Evolutionary conservation across 2,888 invertebrate genomes (phyloP), one percentile per base, ranked within the genome.

Genomic region (Spilosoma lubricipeda): DNA sequence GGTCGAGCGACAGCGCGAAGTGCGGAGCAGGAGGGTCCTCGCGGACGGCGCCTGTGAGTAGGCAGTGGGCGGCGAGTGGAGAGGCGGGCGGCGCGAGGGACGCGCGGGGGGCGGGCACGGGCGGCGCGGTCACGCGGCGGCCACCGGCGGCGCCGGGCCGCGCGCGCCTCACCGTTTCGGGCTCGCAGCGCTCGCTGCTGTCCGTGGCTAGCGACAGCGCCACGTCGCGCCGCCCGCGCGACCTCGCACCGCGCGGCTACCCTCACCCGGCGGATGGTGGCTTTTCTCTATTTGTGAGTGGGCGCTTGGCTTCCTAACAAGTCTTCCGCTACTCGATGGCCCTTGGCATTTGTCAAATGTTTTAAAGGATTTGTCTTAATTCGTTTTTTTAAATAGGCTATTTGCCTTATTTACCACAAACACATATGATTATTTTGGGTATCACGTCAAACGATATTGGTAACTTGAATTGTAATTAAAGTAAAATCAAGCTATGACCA

Each of bases 1-100:
- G 97, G 93, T 97, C 97, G 87, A 97, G 97, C 89, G 97, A 97
- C 93, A 97, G 97, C 87, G 96, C 97, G 77, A 97, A 97, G 87
- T 97, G 97, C 90, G 92, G 93, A 75, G 92, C 93, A 92, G 96
- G 94, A 93, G 96, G 91, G 92, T 90, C 93, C 4, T 80, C 85
- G 73, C 80, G 86, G 42, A 96, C 93, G 96, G 97, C 92, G 95
- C 97, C 90, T 96, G 94, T 94, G 94, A 94, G 94, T 94, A 94
- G 93, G 93, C 92, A 96, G 89, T 96, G 96, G 94, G 87, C 87
- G 71, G 87, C 88, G 79, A 86, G 74, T 80, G 80, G 87, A 95
- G 96, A 91, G 94, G 96, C 94, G 83, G 95, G 95, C 87, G 85
- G 80, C 77, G 86, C 81, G 86, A 78, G 82, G 87, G 80, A 81